Conservation (phyloP, 2,888 invertebrate genomes). For the Chloroclysta siterata region DNA sequence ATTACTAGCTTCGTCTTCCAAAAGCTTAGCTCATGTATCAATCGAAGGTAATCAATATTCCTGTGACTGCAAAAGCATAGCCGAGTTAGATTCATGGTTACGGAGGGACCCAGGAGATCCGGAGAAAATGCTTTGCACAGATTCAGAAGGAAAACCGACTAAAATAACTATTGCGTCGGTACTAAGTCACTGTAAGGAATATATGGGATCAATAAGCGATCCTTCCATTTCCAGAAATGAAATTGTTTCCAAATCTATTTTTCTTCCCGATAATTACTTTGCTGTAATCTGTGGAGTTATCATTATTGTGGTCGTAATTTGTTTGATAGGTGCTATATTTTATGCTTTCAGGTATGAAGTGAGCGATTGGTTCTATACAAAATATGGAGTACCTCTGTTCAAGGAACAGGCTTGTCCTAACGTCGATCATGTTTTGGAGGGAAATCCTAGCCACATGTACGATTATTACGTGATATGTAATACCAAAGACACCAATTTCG, state of each 20-base stretch:
- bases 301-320: conserved; percentile 88
- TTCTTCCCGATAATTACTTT: conserved; percentile 89
- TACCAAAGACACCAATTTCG: conserved; percentile 90
- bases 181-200: conserved; percentile 86
- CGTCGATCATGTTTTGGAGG: conserved; percentile 86
- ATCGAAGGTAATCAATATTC: conserved; percentile 93
- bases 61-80: conserved; percentile 91
- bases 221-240: conserved; percentile 78
- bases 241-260: conserved; percentile 85
- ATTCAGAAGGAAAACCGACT: conserved; percentile 81
- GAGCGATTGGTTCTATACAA: conserved; percentile 91
- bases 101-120: conserved; percentile 87
- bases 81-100: conserved; percentile 88
- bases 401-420: conserved; percentile 88
- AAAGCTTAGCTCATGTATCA: conserved; percentile 87
- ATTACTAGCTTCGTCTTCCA: conserved; percentile 86
- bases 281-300: conserved; percentile 90
- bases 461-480: conserved; percentile 96
- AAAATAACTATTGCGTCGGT: conserved; percentile 83
- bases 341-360: conserved; percentile 92
- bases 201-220: conserved; percentile 81
- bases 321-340: conserved; percentile 88
- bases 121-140: conserved; percentile 88
- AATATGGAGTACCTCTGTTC: conserved; percentile 91
- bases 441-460: conserved; percentile 89